Conservation (phyloP, 2,888 invertebrate genomes). For the Drosophila anomalipes region DNA sequence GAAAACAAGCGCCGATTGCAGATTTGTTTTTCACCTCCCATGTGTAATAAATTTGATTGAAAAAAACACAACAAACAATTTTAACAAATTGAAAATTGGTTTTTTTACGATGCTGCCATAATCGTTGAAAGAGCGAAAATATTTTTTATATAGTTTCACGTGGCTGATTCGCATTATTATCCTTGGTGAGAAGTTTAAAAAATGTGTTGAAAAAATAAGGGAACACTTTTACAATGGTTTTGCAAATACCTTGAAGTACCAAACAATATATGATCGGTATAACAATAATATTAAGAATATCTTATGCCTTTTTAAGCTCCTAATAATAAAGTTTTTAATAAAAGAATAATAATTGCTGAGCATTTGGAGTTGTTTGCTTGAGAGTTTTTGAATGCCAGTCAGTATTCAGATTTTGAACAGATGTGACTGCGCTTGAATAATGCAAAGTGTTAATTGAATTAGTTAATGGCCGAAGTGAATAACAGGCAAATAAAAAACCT, state of each 20-base stretch:
- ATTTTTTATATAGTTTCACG: slow-evolving; percentile 48
- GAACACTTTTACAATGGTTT: neutral
- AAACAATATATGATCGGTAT: neutral
- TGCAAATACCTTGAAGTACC: neutral
- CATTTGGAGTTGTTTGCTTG: neutral
- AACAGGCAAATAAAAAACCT: slow-evolving; percentile 4
- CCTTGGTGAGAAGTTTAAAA: neutral
- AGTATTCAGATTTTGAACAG: slow-evolving; percentile 34
- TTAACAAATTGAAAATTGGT: slow-evolving; percentile 77
- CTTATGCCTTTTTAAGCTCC: neutral
- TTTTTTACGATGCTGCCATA: slow-evolving; percentile 29
- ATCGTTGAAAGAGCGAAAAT: slow-evolving; percentile 9
- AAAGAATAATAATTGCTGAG: slow-evolving; percentile 4
- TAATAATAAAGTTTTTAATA: neutral
- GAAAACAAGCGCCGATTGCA: slow-evolving; percentile 77
- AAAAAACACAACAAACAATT: slow-evolving; percentile 37
- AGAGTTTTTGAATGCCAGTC: slow-evolving; percentile 33
- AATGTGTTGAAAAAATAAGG: neutral
- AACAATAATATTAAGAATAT: neutral
- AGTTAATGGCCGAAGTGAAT: slow-evolving; percentile 53
- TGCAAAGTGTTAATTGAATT: slow-evolving; percentile 76
- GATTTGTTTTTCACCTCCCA: slow-evolving; percentile 63
- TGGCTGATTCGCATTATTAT: slow-evolving; percentile 24
- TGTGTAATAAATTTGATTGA: slow-evolving; percentile 76
- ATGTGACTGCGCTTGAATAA: slow-evolving; percentile 33